Evolutionary conservation across 2,797 vertebrate genomes (phyloP).

Genomic region (Linurgus olivaceus): DNA sequence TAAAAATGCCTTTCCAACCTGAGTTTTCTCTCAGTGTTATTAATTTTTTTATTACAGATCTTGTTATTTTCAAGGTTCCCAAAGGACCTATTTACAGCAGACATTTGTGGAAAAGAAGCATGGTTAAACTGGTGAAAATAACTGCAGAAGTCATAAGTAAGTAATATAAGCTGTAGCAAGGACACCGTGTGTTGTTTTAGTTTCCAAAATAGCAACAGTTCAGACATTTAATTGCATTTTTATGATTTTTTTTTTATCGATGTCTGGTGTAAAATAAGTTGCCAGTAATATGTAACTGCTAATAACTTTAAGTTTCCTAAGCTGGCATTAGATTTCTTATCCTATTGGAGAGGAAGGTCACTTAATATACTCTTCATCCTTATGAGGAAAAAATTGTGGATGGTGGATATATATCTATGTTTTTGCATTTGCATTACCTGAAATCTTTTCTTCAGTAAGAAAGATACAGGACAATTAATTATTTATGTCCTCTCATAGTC

Average conservation of each 20-base stretch:
- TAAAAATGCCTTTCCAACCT: constrained; percentile 66
- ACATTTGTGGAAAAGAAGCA: constrained; percentile 79
- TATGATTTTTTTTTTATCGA: constrained; percentile 71
- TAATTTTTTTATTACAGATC: constrained; percentile 82
- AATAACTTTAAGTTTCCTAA: constrained; percentile 71
- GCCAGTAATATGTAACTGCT: constrained; percentile 74
- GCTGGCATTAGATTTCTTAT: constrained; percentile 57
- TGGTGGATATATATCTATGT: not conserved
- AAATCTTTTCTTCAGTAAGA: not conserved
- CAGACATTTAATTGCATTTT: constrained; percentile 78
- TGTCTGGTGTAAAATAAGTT: constrained; percentile 75
- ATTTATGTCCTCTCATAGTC: not conserved
- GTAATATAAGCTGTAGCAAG: constrained; percentile 71
- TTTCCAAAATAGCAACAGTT: constrained; percentile 80
- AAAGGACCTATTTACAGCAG: constrained; percentile 71
- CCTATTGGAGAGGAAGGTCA: constrained; percentile 53
- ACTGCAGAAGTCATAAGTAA: constrained; percentile 74
- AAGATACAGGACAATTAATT: not conserved
- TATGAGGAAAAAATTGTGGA: not conserved
- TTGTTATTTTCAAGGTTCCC: constrained; percentile 80
- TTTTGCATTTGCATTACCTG: not conserved
- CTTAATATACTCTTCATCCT: not conserved
- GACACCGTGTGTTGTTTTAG: constrained; percentile 72
- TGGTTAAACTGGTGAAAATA: constrained; percentile 78
- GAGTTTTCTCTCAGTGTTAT: constrained; percentile 75